phyloP scores from a whole-genome alignment of 2,888 invertebrate genomes.

The Diplazon laetatorius region DNA sequence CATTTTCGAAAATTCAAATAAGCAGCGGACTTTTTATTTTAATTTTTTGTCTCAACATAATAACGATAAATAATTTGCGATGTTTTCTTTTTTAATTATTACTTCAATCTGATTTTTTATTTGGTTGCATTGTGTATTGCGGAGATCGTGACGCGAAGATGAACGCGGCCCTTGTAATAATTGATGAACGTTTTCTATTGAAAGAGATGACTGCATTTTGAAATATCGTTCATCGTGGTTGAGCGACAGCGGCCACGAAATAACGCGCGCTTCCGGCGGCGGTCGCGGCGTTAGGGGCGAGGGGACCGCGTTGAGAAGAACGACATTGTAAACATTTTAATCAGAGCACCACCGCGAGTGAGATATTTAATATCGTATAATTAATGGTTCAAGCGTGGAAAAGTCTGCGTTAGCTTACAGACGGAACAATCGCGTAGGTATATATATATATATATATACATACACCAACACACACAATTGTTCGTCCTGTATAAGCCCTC shows the following conservation, averaged over 20 bases:
- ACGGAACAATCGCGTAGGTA: neutral
- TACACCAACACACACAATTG: neutral
- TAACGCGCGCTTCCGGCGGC: neutral
- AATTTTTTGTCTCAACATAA: no score
- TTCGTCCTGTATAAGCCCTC: neutral
- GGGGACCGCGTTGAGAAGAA: constrained; percentile 35
- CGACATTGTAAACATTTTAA: constrained; percentile 79
- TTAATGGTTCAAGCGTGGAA: constrained; percentile 72
- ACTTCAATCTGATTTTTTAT: neutral
- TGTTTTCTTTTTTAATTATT: neutral
- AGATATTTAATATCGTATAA: constrained; percentile 80
- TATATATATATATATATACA: neutral
- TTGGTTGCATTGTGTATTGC: no score
- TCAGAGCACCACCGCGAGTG: constrained; percentile 72
- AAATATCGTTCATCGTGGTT: constrained; percentile 69
- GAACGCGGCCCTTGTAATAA: constrained; percentile 60
- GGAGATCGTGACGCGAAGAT: neutral
- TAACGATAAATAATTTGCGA: no score
- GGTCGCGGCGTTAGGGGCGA: no score
- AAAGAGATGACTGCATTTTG: constrained; percentile 71
- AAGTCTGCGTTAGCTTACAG: neutral
- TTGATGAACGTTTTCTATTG: constrained; percentile 71
- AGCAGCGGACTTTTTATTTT: no score
- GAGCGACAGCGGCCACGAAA: constrained; percentile 20
- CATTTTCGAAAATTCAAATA: no score